Evolutionary conservation across 2,797 vertebrate genomes (phyloP).

Genomic region (Microchirus variegatus): DNA sequence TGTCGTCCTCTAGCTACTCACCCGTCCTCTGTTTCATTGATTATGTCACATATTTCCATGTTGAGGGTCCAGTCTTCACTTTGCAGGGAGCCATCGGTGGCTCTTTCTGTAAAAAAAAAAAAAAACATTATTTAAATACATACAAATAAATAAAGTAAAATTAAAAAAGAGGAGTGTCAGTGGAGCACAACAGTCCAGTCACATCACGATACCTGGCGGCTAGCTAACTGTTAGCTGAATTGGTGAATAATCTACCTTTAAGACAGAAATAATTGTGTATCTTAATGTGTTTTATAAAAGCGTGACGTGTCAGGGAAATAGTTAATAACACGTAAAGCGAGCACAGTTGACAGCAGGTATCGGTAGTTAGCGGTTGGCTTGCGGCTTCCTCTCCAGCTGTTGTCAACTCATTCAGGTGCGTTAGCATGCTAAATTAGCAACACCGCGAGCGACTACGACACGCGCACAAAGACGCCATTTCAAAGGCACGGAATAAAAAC

Average conservation of each 20-base stretch:
- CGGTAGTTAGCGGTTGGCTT: slow-evolving; percentile 64
- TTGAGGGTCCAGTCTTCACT: slow-evolving; percentile 98
- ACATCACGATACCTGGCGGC: slow-evolving; percentile 26
- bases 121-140: neutral
- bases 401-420: slow-evolving; percentile 40
- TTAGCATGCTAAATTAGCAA: slow-evolving; percentile 53
- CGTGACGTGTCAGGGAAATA: neutral
- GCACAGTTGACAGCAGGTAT: slow-evolving; percentile 28
- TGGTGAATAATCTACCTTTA: neutral
- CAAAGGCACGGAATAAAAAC: neutral
- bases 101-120: slow-evolving; percentile 83
- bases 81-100: slow-evolving; percentile 96
- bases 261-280: neutral
- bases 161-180: neutral
- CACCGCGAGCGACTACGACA: slow-evolving; percentile 6
- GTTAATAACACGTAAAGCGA: slow-evolving; percentile 1
- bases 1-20: slow-evolving; percentile 65
- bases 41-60: slow-evolving; percentile 99
- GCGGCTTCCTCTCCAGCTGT: slow-evolving; percentile 43
- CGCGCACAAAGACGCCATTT: neutral
- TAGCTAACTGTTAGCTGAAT: slow-evolving; percentile 38
- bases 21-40: slow-evolving; percentile 99
- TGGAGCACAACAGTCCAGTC: neutral
- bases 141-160: neutral
- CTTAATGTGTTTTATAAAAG: rapidly evolving